These are phyloP conservation scores for Falco berigora DNA, from an alignment of 2,797 vertebrate genomes.

Conservation along the genomic window DNA sequence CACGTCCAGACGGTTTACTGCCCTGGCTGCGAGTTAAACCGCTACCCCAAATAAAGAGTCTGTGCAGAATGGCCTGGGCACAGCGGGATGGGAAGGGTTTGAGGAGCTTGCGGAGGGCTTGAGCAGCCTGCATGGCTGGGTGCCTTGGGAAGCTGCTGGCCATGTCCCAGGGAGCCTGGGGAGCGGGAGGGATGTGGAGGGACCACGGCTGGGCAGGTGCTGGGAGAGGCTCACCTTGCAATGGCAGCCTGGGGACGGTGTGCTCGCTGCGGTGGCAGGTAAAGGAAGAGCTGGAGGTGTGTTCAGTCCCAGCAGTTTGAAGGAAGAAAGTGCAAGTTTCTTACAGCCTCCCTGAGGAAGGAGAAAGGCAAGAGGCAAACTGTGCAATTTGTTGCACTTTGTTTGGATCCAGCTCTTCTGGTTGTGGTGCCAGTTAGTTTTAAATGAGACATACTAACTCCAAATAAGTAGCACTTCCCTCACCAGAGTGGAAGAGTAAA, in stretches of 20 bases:
- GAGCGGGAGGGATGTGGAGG: neutral
- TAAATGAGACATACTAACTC: neutral
- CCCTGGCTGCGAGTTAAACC: neutral
- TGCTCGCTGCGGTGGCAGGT: no score
- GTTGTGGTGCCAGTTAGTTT: neutral
- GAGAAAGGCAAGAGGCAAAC: neutral
- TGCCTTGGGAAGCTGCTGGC: neutral
- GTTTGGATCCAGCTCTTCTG: neutral
- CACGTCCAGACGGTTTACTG: neutral
- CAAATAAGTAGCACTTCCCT: neutral
- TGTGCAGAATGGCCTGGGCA: neutral
- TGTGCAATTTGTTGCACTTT: neutral
- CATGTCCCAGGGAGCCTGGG: neutral
- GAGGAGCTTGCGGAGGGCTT: neutral
- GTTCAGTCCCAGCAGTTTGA: neutral
- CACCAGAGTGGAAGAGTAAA: neutral
- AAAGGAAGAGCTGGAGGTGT: neutral
- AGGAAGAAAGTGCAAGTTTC: neutral
- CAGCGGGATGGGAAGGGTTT: neutral
- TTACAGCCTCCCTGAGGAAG: neutral
- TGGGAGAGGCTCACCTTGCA: neutral
- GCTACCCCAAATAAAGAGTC: rapidly evolving
- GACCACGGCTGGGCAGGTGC: rapidly evolving
- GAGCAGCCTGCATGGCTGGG: neutral
- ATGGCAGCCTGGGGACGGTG: rapidly evolving